Evolutionary conservation across 2,888 invertebrate species (phyloP).

Genomic region (Nomada goodeniana): DNA sequence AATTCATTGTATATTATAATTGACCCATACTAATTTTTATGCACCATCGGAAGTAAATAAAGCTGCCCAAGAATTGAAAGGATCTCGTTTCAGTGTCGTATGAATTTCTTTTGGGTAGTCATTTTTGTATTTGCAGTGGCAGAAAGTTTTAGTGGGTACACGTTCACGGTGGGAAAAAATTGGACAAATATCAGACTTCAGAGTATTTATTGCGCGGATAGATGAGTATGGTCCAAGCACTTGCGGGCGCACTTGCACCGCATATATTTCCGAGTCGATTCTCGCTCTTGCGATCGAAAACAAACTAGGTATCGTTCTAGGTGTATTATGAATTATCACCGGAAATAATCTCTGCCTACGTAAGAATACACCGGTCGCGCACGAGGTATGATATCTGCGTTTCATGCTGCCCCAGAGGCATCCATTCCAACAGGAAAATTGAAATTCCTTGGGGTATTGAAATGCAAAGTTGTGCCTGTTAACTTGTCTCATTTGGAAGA

Average conservation of each 20-base stretch:
- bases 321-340: constrained; percentile 19
- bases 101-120: too few species aligned
- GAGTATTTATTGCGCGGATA: constrained; percentile 52
- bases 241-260: constrained; percentile 52
- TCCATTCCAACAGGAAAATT: constrained; percentile 6
- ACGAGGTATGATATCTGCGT: constrained; percentile 1
- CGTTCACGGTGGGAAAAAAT: constrained; percentile 9
- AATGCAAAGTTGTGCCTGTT: not conserved
- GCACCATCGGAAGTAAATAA: too few species aligned
- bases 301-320: constrained; percentile 38
- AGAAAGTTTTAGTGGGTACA: constrained; percentile 3
- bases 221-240: constrained; percentile 61
- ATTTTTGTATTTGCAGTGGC: not conserved
- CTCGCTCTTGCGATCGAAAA: constrained; percentile 44
- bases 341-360: constrained; percentile 12
- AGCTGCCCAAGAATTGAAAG: too few species aligned
- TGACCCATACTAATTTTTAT: too few species aligned
- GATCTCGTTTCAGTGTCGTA: too few species aligned
- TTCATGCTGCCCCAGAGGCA: not conserved
- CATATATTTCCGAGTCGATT: constrained; percentile 48
- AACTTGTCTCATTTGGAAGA: not conserved
- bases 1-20: too few species aligned
- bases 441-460: not conserved
- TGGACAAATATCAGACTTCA: constrained; percentile 44
- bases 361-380: not conserved